Evolutionary conservation across 2,797 vertebrate genomes (phyloP).

Genomic region (Trachurus trachurus): DNA sequence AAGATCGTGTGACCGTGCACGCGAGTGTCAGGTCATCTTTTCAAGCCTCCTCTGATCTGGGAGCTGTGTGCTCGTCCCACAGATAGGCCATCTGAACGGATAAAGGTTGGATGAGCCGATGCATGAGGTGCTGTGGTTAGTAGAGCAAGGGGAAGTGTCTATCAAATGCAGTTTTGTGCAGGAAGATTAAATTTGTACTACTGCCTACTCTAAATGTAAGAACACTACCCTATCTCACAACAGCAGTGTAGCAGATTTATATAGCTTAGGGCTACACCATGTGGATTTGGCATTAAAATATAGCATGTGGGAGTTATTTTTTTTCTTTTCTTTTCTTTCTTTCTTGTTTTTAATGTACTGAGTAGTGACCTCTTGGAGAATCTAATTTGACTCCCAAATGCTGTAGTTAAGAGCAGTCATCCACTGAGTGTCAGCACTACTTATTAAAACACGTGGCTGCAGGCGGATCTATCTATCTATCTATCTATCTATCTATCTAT

Average conservation of each 20-base stretch:
- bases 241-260: slow-evolving; percentile 43
- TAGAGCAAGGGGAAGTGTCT: slow-evolving; percentile 38
- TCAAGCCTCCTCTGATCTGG: slow-evolving; percentile 67
- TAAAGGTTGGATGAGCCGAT: slow-evolving; percentile 66
- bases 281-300: slow-evolving; percentile 68
- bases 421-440: slow-evolving; percentile 15
- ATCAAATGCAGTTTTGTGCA: slow-evolving; percentile 62
- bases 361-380: slow-evolving; percentile 42
- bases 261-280: slow-evolving; percentile 64
- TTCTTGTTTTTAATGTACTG: slow-evolving; percentile 31
- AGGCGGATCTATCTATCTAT: slow-evolving; percentile 24
- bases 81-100: slow-evolving; percentile 67
- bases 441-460: slow-evolving; percentile 31
- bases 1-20: slow-evolving; percentile 58
- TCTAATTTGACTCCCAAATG: slow-evolving; percentile 61
- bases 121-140: slow-evolving; percentile 52
- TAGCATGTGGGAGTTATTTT: slow-evolving; percentile 59
- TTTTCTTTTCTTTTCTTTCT: slow-evolving; percentile 1
- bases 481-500: slow-evolving; percentile 8
- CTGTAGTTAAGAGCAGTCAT: slow-evolving; percentile 44
- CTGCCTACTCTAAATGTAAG: slow-evolving; percentile 70
- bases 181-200: slow-evolving; percentile 60
- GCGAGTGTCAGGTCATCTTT: slow-evolving; percentile 67
- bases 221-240: slow-evolving; percentile 40
- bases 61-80: slow-evolving; percentile 71